Evolutionary conservation across 2,888 invertebrate genomes (phyloP).

Genomic region (Empis livida): DNA sequence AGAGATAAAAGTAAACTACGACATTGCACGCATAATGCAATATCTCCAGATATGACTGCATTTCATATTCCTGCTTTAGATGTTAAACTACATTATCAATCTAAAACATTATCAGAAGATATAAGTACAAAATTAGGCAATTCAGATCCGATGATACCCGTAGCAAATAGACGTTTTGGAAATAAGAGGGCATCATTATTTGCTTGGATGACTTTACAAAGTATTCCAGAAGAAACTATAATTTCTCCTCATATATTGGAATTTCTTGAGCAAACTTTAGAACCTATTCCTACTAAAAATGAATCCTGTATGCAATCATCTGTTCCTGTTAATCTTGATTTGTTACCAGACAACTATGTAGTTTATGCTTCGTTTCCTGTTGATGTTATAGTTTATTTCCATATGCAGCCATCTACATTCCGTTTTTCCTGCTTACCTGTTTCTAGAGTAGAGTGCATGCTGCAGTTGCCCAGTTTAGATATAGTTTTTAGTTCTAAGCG

Average conservation of each 20-base stretch:
- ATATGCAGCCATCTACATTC: slow-evolving; percentile 95
- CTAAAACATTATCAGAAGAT: slow-evolving; percentile 53
- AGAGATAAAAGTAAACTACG: slow-evolving; percentile 34
- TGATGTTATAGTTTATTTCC: slow-evolving; percentile 96
- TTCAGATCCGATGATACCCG: slow-evolving; percentile 14
- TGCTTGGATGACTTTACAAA: slow-evolving; percentile 92
- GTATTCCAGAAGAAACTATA: slow-evolving; percentile 94
- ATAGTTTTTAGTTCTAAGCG: slow-evolving; percentile 93
- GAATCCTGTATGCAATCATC: slow-evolving; percentile 27
- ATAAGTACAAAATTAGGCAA: slow-evolving; percentile 28
- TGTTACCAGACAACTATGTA: slow-evolving; percentile 59
- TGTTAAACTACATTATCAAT: slow-evolving; percentile 77
- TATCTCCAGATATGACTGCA: slow-evolving; percentile 65
- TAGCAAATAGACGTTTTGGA: slow-evolving; percentile 41
- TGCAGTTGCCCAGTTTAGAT: slow-evolving; percentile 91
- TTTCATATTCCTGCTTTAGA: slow-evolving; percentile 86
- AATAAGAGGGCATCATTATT: slow-evolving; percentile 81
- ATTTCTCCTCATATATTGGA: slow-evolving; percentile 95
- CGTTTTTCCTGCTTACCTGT: slow-evolving; percentile 92
- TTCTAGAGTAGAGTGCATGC: slow-evolving; percentile 88
- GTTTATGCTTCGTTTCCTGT: slow-evolving; percentile 93
- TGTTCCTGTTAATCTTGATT: slow-evolving; percentile 37
- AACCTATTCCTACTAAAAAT: slow-evolving; percentile 73
- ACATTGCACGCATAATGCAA: slow-evolving; percentile 33
- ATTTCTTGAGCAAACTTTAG: slow-evolving; percentile 92